phyloP scores from a whole-genome alignment of 1,140 invertebrate species.

The Drosophila asahinai region DNA sequence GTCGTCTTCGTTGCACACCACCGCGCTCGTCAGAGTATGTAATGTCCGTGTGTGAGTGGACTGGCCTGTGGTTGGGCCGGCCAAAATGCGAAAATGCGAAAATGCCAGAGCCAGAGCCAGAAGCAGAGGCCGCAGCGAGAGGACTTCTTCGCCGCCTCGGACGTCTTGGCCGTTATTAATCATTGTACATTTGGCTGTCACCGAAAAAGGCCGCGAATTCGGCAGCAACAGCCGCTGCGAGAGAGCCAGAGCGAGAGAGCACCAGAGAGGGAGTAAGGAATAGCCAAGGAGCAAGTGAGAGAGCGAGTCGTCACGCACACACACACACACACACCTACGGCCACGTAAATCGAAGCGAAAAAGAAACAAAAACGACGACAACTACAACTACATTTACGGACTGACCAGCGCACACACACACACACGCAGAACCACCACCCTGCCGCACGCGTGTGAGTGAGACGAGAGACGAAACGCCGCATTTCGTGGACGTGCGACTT shows the following conservation, averaged over 20 bases:
- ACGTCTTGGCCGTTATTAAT: conserved; percentile 84
- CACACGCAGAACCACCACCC: conserved; percentile 36
- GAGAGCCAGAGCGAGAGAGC: conserved; percentile 47
- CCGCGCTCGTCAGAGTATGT: conserved; percentile 22
- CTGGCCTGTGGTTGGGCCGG: conserved; percentile 65
- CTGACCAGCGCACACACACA: conserved; percentile 65
- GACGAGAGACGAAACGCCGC: conserved; percentile 55
- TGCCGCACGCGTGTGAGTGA: conserved; percentile 25
- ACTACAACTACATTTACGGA: conserved; percentile 53
- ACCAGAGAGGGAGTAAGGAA: conserved; percentile 15
- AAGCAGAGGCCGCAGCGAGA: conserved; percentile 36
- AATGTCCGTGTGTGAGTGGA: conserved; percentile 36
- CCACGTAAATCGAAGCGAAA: conserved; percentile 42
- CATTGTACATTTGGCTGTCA: conserved; percentile 84
- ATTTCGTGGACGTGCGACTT: conserved; percentile 62
- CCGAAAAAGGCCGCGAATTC: conserved; percentile 82
- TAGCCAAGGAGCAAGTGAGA: conserved; percentile 50
- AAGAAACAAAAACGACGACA: conserved; percentile 58
- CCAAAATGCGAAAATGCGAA: conserved; percentile 58
- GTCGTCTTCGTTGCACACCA: conserved; percentile 60
- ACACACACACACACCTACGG: conserved; percentile 34
- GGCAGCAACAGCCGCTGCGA: conserved; percentile 46
- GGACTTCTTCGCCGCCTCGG: conserved; percentile 65
- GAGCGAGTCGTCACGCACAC: conserved; percentile 23
- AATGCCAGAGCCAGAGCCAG: conserved; percentile 15